Conservation (phyloP, 2,113 vertebrate genomes). For the Lagopus muta region DNA sequence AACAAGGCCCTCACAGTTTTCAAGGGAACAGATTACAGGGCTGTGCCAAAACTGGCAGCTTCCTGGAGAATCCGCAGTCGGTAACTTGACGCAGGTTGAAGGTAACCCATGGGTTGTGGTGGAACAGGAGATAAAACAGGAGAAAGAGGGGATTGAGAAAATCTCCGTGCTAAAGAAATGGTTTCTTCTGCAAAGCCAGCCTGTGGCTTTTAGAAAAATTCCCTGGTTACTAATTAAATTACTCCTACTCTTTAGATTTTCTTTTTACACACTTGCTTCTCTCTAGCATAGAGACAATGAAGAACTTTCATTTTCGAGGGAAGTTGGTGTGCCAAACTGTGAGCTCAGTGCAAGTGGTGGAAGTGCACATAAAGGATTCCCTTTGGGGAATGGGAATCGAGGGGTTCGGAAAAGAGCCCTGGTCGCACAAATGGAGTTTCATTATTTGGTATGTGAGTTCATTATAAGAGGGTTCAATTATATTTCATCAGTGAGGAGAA, state of each 20-base stretch:
- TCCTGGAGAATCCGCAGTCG: constrained; percentile 61
- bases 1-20: constrained; percentile 65
- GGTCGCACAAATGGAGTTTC: constrained; percentile 32
- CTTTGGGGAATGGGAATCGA: constrained; percentile 26
- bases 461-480: constrained; percentile 64
- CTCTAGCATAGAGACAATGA: constrained; percentile 3
- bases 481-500: constrained; percentile 66
- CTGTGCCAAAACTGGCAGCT: constrained; percentile 71
- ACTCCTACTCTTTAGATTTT: constrained; percentile 21
- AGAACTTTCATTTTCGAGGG: not conserved
- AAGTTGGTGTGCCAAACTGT: constrained; percentile 49
- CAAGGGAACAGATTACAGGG: constrained; percentile 69
- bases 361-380: constrained; percentile 16
- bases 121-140: not conserved
- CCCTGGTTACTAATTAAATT: constrained; percentile 51
- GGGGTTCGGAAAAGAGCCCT: constrained; percentile 30
- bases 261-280: constrained; percentile 5
- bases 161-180: not conserved
- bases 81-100: constrained; percentile 34
- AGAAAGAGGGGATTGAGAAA: not conserved
- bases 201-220: not conserved
- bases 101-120: not conserved
- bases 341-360: constrained; percentile 44
- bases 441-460: constrained; percentile 58
- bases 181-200: not conserved